Conservation (phyloP, 2,113 vertebrate species). For the Riparia riparia region DNA sequence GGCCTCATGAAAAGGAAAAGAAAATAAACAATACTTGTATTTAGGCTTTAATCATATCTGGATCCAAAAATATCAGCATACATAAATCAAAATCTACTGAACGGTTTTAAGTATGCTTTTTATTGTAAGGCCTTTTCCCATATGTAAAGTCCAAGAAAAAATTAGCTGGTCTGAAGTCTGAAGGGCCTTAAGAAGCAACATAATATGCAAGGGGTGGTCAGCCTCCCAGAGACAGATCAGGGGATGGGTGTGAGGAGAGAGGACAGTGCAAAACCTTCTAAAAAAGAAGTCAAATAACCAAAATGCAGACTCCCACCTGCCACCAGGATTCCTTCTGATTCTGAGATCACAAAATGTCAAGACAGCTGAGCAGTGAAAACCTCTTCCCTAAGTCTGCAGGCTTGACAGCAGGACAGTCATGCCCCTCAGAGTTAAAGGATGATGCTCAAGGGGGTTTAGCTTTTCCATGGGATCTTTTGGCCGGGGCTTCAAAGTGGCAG, state of each 20-base stretch:
- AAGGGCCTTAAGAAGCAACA: not conserved
- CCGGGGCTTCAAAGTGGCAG: not conserved
- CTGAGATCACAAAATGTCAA: not conserved
- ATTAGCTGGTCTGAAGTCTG: not conserved
- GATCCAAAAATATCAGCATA: not conserved
- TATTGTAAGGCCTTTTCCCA: not conserved
- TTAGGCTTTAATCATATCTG: not conserved
- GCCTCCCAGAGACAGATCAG: fast-evolving
- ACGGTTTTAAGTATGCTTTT: not conserved
- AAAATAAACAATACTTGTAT: not conserved
- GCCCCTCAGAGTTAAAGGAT: not conserved
- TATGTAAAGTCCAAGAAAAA: not conserved
- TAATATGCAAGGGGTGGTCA: not conserved
- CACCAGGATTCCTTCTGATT: not conserved
- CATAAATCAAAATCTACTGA: not conserved
- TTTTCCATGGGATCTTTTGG: not conserved
- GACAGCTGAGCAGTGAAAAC: not conserved
- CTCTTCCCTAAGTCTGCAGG: not conserved
- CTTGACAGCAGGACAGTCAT: not conserved
- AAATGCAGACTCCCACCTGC: not conserved
- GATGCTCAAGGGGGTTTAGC: not conserved
- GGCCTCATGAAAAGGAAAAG: not conserved
- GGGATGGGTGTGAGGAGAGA: not conserved
- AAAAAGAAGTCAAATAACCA: not conserved
- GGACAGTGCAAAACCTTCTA: not conserved